Evolutionary conservation across 2,888 invertebrate genomes (phyloP), one percentile per base, ranked within the genome.

Genomic region (Pristionchus exspectatus): DNA sequence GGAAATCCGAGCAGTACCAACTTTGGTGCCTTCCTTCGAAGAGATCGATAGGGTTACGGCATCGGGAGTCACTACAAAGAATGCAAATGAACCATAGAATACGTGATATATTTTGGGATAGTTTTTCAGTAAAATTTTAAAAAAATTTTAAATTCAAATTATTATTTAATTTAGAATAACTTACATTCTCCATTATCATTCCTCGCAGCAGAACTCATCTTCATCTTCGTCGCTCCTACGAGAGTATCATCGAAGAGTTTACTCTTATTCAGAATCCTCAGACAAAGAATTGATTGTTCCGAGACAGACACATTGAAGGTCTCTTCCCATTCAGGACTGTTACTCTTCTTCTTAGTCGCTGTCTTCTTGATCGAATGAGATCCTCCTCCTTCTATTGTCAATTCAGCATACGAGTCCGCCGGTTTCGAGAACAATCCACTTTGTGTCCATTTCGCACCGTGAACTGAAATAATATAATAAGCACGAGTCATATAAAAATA

Each of bases 301-400:
- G 90, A 91, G 30, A 94, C 93, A 54, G 84, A 90, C 14, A 93
- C n/a, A 30, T 91, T 90, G 88, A 94, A 89, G 21, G 91, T 84
- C 84, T 95, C 95, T 27, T 95, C 94, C 95, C 95, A 95, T 90
- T 94, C 93, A 0, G 95, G 95, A 38, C 92, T 88, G 63, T 88
- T 90, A 21, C 93, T 94, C 91, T 94, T 94, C 92, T 95, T 95
- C 90, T 94, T 94, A 3, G 93, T 91, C 14, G 91, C 88, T 44
- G 95, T 94, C 86, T 92, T 92, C 89, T 93, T 93, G 10, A 92
- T 88, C 44, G 92, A 90, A 16, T 88, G 88, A 2, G 91, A 89
- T 50, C 90, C 91, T 24, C 91, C 90, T 24, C 90, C 88, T 72
- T 95, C 95, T 21, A 93, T 93, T 14, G 91, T 89, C 38, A 94